These are phyloP conservation scores for Centrocercus urophasianus DNA, from an alignment of 2,113 vertebrate species.

Conservation along the genomic window DNA sequence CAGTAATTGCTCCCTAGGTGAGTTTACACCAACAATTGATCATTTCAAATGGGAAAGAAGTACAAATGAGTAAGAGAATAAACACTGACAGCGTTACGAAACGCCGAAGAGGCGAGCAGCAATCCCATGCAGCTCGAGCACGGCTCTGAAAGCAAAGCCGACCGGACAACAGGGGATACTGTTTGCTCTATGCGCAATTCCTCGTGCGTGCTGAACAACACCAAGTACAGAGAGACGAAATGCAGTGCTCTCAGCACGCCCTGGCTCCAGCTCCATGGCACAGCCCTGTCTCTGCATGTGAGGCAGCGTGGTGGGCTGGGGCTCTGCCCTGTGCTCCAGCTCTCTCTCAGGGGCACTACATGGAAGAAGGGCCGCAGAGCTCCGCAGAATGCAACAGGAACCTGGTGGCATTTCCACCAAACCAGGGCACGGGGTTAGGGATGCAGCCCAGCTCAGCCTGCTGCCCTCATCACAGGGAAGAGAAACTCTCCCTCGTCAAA, in stretches of 20 bases:
- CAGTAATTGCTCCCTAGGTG: conserved; percentile 69
- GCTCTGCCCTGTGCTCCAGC: too few species aligned
- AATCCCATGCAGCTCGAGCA: neutral
- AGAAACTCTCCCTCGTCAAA: too few species aligned
- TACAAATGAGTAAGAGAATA: conserved; percentile 59
- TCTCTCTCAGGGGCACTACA: too few species aligned
- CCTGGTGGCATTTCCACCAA: too few species aligned
- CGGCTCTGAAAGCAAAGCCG: neutral
- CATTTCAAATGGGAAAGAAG: conserved; percentile 54
- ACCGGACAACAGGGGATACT: neutral
- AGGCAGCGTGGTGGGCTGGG: neutral
- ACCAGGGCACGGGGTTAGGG: too few species aligned
- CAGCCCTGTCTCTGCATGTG: neutral
- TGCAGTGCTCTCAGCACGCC: neutral
- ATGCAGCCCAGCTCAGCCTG: too few species aligned
- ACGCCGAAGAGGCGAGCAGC: neutral
- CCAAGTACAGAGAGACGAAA: neutral
- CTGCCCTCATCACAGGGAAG: too few species aligned
- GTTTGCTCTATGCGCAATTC: neutral
- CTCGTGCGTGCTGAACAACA: neutral
- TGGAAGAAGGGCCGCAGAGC: too few species aligned
- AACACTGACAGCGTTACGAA: conserved; percentile 54
- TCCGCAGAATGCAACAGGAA: too few species aligned
- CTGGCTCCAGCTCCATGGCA: neutral
- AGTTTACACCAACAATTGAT: conserved; percentile 60